A percentile compares a stretch with the other conserved stretches of the same genome.
phyloP scores from a whole-genome alignment of 2,113 vertebrate species.

The Budorcas taxicolor region DNA sequence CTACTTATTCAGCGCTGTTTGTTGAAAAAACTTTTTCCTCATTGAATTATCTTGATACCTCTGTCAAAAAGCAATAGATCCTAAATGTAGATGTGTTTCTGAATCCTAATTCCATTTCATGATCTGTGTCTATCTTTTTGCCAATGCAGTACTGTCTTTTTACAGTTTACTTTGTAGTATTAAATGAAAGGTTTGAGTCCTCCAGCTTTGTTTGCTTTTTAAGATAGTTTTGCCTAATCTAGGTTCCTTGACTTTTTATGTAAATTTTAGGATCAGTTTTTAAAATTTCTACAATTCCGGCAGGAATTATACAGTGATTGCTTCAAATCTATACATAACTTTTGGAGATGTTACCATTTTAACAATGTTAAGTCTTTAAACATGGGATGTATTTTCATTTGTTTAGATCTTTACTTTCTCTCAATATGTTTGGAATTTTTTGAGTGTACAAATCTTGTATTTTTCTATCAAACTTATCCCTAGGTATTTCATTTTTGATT shows the following conservation, averaged over 20 bases:
- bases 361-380: background rate
- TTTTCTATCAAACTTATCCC: background rate
- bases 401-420: background rate
- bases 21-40: background rate
- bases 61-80: background rate
- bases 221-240: background rate
- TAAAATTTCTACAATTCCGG: background rate
- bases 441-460: background rate
- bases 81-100: background rate
- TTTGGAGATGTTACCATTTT: background rate
- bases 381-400: background rate
- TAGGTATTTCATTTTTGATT: background rate
- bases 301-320: background rate
- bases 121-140: background rate
- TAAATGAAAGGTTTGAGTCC: background rate
- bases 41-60: background rate
- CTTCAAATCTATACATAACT: background rate
- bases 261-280: background rate
- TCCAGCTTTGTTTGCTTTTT: background rate
- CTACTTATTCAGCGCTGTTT: background rate
- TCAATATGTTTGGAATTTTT: background rate
- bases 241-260: background rate
- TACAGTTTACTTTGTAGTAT: background rate
- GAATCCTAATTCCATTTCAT: background rate
- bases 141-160: background rate